Evolutionary conservation across 2,113 vertebrate species (phyloP), one percentile per base, ranked within the genome.

Genomic region (Telmatochromis bifrenatus): DNA sequence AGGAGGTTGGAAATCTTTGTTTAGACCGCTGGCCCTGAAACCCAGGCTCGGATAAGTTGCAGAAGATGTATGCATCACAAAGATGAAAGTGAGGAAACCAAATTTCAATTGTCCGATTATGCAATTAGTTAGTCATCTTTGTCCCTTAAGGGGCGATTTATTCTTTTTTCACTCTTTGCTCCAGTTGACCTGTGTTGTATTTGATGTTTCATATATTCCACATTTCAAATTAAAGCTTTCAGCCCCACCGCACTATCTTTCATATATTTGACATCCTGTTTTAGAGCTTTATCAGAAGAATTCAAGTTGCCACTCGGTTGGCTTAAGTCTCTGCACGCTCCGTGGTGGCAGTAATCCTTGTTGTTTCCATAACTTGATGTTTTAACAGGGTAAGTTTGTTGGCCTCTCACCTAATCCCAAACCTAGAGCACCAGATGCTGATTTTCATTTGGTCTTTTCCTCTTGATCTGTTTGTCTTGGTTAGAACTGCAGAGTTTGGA

Each of bases 391-490:
- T 15, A 42, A 3, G 5, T 45, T 73, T 42, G 37, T 45, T 45
- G 65, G 68, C 37, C 8, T 0, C 37, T 23, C 68, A 73, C 21
- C 68, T 42, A 70, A 70, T 23, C 65, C 65, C 65, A 70, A 70
- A 15, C 65, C 21, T 73, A 15, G 37, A 73, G 39, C 39, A 73
- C 21, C 21, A 45, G 68, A 45, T 26, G 21, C 39, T 15, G 37
- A 73, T 45, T 45, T 73, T 0, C 21, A 17, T 73, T 45, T 45
- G 39, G 37, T 17, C 21, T 15, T 15, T 26, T 23, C 21, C 13
- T 23, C 37, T 15, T 2, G 37, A 23, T 9, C 3, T 15, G 12
- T 23, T 0, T 4, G 8, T 42, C 68, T 45, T 73, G 68, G 39
- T 73, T 73, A 45, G 68, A 45, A 42, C 37, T 7, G 8, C 37